phyloP scores from a whole-genome alignment of 2,113 vertebrate genomes.

The Syrrhaptes paradoxus region DNA sequence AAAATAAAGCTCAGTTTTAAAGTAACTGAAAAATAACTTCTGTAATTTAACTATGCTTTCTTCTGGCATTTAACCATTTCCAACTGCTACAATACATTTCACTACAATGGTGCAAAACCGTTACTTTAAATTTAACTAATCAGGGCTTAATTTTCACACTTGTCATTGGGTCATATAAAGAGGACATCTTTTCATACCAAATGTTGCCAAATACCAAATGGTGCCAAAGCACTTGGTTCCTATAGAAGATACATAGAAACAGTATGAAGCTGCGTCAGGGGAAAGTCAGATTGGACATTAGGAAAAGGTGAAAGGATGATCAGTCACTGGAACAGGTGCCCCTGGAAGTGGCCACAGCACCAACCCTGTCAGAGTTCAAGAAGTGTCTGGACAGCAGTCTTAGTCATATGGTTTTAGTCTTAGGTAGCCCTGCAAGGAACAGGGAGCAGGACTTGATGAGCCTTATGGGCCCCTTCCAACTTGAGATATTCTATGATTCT shows the following conservation, averaged over 20 bases:
- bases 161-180: neutral
- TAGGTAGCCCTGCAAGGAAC: neutral
- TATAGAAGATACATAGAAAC: neutral
- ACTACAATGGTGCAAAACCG: neutral
- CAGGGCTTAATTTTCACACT: neutral
- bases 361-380: neutral
- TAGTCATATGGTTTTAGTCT: neutral
- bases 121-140: neutral
- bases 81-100: neutral
- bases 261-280: neutral
- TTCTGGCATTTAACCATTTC: neutral
- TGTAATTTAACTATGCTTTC: neutral
- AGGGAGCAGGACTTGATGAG: neutral
- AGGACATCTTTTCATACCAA: neutral
- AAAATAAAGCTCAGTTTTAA: neutral
- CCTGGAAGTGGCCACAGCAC: neutral
- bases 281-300: neutral
- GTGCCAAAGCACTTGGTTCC: neutral
- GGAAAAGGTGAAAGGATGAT: neutral
- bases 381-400: accelerated
- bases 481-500: neutral
- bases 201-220: neutral
- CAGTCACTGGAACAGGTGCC: neutral
- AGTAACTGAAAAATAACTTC: neutral
- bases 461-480: neutral